Evolutionary conservation across 2,797 vertebrate species (phyloP), one percentile per base, ranked within the genome.

Genomic region (Gadopsis bispinosus): DNA sequence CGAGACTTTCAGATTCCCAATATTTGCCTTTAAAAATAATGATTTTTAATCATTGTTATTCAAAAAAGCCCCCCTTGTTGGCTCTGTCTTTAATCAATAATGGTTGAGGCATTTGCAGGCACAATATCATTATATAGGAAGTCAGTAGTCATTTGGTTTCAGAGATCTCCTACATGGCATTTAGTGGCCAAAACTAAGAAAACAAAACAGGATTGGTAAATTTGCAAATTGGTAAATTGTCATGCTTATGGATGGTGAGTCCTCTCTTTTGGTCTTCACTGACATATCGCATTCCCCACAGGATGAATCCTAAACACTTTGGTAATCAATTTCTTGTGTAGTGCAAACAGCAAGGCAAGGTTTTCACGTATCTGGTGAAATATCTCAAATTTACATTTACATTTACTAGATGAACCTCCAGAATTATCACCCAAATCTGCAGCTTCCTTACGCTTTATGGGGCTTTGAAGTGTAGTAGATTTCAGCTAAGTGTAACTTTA

Each of bases 51-150:
- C 19, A 69, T 35, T 56, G 19, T 41, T 80, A 22, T 59, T 81
- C 13, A 17, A 77, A 17, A 75, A 69, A 66, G n/a, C 0, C 14
- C 53, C 22, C 14, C 31, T 19, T 22, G 43, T 39, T 74, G n/a
- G 8, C 29, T 51, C 35, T 59, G 45, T 81, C 20, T 69, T 35
- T 72, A 51, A 69, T 85, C 73, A 33, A 71, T 82, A 73, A 56
- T 6, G 10, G 47, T 31, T 64, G 48, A 68, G 70, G 17, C 1
- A 10, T 75, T 81, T 76, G 71, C 22, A 53, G 74, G 72, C 50
- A 73, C 6, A 70, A 61, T 59, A 55, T 62, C 20, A 26, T 41
- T 53, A 11, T 33, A 41, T 3, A 69, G 45, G 17, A 48, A 37
- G 37, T 5, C 54, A 69, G 33, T 37, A 39, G n/a, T 53, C 2